Evolutionary conservation across 2,888 invertebrate genomes (phyloP).

Genomic region (Ornithoptera priamus): DNA sequence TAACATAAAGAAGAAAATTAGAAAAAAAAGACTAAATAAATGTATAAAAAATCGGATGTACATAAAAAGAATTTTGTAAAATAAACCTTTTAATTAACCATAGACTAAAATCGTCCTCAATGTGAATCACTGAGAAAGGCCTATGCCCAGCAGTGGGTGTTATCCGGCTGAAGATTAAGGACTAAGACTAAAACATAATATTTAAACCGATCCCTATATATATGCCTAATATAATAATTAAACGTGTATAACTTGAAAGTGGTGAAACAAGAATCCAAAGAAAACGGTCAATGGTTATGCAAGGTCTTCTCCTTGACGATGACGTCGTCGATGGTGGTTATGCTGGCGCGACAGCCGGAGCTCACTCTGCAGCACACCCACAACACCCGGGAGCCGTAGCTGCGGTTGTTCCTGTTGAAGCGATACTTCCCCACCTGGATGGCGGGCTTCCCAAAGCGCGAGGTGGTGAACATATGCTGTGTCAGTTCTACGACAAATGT

Average conservation of each 20-base stretch:
- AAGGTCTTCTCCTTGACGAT: conserved; percentile 36
- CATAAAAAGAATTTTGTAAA: too few species aligned
- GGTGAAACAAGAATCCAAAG: neutral
- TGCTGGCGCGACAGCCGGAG: conserved; percentile 38
- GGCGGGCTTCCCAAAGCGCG: conserved; percentile 41
- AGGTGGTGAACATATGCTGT: conserved; percentile 35
- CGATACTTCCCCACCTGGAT: conserved; percentile 40
- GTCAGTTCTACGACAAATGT: conserved; percentile 11
- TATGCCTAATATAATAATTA: neutral
- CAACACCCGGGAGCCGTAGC: conserved; percentile 32
- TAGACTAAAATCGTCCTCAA: too few species aligned
- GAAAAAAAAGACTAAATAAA: too few species aligned
- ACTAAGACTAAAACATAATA: too few species aligned
- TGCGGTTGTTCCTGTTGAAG: conserved; percentile 38
- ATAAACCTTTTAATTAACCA: too few species aligned
- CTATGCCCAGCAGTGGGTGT: too few species aligned
- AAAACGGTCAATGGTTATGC: conserved; percentile 41
- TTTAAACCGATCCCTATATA: too few species aligned
- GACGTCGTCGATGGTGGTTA: conserved; percentile 39
- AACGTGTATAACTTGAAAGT: neutral
- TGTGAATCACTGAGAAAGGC: too few species aligned
- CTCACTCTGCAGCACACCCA: conserved; percentile 41
- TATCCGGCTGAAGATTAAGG: too few species aligned
- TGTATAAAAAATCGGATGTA: too few species aligned
- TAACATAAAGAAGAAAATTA: too few species aligned